Base-by-base conservation (phyloP, 1,140 invertebrate species). In the Pseudomyrmex pallidus region DNA sequence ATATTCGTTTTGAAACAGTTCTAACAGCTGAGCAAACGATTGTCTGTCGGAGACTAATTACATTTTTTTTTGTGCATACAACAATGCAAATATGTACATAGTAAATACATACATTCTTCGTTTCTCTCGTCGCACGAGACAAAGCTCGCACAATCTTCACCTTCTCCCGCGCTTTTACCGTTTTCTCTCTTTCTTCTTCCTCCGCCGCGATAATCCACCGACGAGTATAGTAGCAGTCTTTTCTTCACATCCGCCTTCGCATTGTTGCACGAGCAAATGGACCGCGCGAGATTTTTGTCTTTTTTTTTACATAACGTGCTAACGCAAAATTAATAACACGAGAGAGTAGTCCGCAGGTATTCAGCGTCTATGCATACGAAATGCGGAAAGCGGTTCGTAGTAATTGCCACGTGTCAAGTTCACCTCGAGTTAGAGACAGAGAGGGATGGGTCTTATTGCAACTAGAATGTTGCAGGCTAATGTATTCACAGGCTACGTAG, bases 11-110 rank as follows among this genome's bases (percentile, higher is more conserved):
- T n/a, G 17, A 15, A 35, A 61, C 2, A 15, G 12, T 44, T 15
- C 61, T 17, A 50, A 57, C 20, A 61, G 56, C 35, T 35, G 54
- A 35, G 44, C 50, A 44, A 83, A 48, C 62, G 46, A 59, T 52
- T 63, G 61, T 56, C 83, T 70, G 66, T 66, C 80, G 82, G 85
- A 70, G 84, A 25, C 70, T 85, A 85, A 72, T 64, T 76, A 64
- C 61, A 76, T 76, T 76, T 76, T 76, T 76, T 61, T 20, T 0
- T 35, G 35, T 35, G 5, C 7, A 7, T 35, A 35, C 35, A 35
- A 35, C 35, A 35, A 35, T 7, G 35, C 35, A 35, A 35, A 35
- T 7, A 35, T 35, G 35, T 35, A 35, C 35, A 35, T 35, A 35
- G 35, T 35, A 35, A 35, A 35, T 35, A 35, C 7, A 35, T 35